Conservation (phyloP, 2,113 vertebrate species). For the Lanius collurio region DNA sequence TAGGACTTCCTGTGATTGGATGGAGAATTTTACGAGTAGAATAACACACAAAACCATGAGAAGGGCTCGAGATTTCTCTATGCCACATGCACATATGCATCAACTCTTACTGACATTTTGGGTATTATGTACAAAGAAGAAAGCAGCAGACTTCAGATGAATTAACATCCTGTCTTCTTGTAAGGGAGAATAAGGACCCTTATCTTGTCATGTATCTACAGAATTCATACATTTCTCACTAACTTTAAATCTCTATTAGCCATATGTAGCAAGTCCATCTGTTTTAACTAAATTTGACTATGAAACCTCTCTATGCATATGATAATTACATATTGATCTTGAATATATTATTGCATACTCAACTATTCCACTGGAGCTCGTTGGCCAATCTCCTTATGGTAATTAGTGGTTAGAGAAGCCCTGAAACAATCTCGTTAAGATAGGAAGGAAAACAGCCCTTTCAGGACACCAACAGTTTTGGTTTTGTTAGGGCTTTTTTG, state of each 20-base stretch:
- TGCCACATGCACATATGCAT: not conserved
- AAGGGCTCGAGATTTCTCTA: not conserved
- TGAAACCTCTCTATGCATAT: not conserved
- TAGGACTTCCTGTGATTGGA: not conserved
- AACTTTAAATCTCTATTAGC: not conserved
- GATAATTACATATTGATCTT: slow-evolving; percentile 2
- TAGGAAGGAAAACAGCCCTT: not conserved
- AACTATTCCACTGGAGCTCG: slow-evolving; percentile 4
- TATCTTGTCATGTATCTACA: not conserved
- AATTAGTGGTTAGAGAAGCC: not conserved
- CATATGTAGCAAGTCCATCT: slow-evolving; percentile 8
- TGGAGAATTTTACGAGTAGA: not conserved
- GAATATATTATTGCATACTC: not conserved
- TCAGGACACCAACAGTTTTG: not conserved
- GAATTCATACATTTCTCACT: not conserved
- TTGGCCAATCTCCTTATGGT: not conserved
- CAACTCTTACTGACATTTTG: not conserved
- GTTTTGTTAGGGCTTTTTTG: not conserved
- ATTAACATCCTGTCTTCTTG: not conserved
- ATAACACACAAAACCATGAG: not conserved
- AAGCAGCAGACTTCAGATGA: not conserved
- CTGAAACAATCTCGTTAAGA: not conserved
- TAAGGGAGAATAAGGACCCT: not conserved
- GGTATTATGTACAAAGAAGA: not conserved
- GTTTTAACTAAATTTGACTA: slow-evolving; percentile 28